Evolutionary conservation across 2,888 invertebrate genomes (phyloP), one percentile per base, ranked within the genome.

Genomic region (Blomia tropicalis): DNA sequence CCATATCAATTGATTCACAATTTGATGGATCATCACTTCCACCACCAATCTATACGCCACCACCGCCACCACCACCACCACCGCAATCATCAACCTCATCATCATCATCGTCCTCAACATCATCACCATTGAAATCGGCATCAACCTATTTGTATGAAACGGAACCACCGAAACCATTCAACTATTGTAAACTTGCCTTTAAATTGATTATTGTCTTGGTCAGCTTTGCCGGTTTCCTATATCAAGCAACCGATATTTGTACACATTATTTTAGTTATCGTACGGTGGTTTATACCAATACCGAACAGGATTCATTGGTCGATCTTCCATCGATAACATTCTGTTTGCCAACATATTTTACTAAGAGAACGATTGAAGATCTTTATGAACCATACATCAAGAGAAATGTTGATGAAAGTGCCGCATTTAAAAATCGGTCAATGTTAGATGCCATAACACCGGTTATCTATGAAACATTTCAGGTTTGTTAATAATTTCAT

Each of bases 331-430:
- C 61, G 1, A 23, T 61, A 4, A 61, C 61, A 14, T 61, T 61
- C 31, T 61, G 61, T 25, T 29, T 61, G 61, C 61, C 61, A 53
- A 61, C 61, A 7, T 61, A 61, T 29, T 61, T 61, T 23, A 61
- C 61, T 19, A 61, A 61, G 43, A 32, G 41, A 36, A 56, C 36
- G 5, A n/a, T 61, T 2, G 36, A 53, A 14, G 22, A 29, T 3
- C 32, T 61, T 3, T 61, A 61, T 43, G 54, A 25, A 27, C 53
- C 53, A 11, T 53, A 61, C 32, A 61, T 61, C n/a, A 54, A 22
- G 7, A 17, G 61, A 5, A 54, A 32, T 54, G 2, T 61, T 30
- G 61, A 54, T 7, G 61, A 61, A 29, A 32, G 11, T 27, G 54
- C 61, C 25, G 32, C 19, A 2, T 32, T 53, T 17, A 36, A 41